Percentiles rank a stretch among this genome's conserved stretches.
These are phyloP conservation scores for Limnephilus marmoratus DNA, from an alignment of 2,888 invertebrate genomes.

Conservation along the genomic window DNA sequence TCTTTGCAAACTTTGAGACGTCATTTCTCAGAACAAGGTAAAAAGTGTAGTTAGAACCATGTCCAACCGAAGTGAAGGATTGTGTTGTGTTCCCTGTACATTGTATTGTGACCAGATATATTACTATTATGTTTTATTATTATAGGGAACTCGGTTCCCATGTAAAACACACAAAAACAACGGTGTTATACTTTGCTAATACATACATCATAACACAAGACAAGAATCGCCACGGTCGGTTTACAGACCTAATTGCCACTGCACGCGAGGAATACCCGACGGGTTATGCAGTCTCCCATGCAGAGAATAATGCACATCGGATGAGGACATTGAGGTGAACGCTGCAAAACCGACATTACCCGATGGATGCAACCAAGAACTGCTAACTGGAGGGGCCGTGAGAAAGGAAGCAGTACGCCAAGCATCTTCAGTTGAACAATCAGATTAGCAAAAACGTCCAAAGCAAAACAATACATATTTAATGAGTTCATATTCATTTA, in stretches of 20 bases:
- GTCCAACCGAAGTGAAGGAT: too few relatives aligned
- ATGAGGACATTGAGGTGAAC: background rate
- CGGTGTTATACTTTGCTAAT: too few relatives aligned
- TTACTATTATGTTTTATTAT: too few relatives aligned
- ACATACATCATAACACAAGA: background rate
- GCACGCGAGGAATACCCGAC: background rate
- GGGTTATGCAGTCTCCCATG: background rate
- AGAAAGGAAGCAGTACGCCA: background rate
- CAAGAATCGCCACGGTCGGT: background rate
- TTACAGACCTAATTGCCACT: background rate
- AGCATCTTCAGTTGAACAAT: background rate
- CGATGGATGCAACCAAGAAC: background rate
- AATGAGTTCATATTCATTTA: background rate
- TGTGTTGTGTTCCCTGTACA: too few relatives aligned
- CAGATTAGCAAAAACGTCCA: background rate
- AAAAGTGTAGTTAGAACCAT: too few relatives aligned
- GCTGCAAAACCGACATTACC: background rate
- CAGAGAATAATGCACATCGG: background rate
- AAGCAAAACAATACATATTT: background rate
- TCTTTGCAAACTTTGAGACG: too few relatives aligned
- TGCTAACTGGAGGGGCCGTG: background rate
- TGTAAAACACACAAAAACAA: background rate
- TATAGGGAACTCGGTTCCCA: background rate
- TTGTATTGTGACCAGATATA: too few relatives aligned
- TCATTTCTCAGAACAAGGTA: too few relatives aligned